Evolutionary conservation across 2,113 vertebrate species (phyloP).

Genomic region (Agelaius tricolor): DNA sequence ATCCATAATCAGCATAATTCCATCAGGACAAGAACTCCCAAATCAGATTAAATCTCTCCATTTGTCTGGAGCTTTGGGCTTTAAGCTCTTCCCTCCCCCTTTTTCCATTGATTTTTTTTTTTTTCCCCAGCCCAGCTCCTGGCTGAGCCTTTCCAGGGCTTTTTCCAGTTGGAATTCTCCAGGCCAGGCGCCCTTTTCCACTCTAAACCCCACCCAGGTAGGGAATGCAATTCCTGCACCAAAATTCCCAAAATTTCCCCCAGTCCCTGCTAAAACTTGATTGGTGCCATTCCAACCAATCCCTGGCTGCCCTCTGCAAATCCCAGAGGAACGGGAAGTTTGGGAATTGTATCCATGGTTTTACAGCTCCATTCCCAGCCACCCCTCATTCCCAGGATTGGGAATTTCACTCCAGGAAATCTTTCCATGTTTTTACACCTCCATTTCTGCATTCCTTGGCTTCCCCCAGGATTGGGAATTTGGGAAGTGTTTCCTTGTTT

Average conservation of each 20-base stretch:
- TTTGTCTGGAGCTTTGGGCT: not conserved
- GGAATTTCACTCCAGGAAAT: not conserved
- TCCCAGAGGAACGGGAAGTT: not conserved
- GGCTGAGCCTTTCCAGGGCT: accelerated
- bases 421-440: not conserved
- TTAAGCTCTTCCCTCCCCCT: not conserved
- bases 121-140: not conserved
- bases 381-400: not conserved
- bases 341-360: too few species aligned
- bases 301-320: not conserved
- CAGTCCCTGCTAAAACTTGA: not conserved
- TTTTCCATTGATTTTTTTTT: not conserved
- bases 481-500: too few species aligned
- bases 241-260: accelerated
- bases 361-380: not conserved
- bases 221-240: too few species aligned
- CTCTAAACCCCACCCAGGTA: not conserved
- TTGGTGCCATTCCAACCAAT: accelerated
- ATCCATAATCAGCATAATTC: not conserved
- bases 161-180: not conserved
- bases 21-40: not conserved
- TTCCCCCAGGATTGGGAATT: too few species aligned
- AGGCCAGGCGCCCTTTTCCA: not conserved
- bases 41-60: conserved; percentile 37
- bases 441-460: too few species aligned